Percentiles rank a stretch among this genome's conserved stretches.
phyloP scores from a whole-genome alignment of 2,113 vertebrate species.

The Takifugu flavidus region DNA sequence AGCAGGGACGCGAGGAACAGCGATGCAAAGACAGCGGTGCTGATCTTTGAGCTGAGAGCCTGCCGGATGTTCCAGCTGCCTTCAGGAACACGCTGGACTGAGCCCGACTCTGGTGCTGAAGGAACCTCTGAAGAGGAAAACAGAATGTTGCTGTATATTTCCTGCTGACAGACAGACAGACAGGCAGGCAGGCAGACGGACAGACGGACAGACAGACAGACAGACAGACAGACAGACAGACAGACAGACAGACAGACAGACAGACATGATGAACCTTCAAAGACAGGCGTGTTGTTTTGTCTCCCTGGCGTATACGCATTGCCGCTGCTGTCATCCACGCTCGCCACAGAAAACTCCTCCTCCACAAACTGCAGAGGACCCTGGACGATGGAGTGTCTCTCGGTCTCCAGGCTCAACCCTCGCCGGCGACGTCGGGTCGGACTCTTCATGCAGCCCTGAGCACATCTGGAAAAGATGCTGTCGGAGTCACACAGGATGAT shows the following conservation, averaged over 20 bases:
- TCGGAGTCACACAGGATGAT: conserved; percentile 67
- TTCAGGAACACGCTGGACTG: neutral
- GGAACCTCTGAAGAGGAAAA: conserved; percentile 16
- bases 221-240: neutral
- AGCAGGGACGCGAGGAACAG: conserved; percentile 25
- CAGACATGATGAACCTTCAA: conserved; percentile 9
- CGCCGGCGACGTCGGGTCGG: conserved; percentile 46
- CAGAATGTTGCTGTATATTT: neutral
- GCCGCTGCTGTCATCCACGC: neutral
- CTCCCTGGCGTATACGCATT: neutral
- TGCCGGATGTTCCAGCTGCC: neutral
- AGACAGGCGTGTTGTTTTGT: neutral
- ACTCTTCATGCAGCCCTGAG: conserved; percentile 59
- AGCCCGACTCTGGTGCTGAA: neutral
- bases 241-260: neutral
- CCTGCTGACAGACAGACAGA: neutral
- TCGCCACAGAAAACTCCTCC: neutral
- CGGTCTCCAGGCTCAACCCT: conserved; percentile 44
- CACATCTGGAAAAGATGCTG: conserved; percentile 65
- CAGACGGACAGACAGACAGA: neutral
- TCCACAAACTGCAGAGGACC: conserved; percentile 62
- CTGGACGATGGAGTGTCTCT: conserved; percentile 65
- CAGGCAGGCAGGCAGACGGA: neutral
- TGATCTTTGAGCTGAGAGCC: conserved; percentile 5
- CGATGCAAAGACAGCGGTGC: conserved; percentile 33